phyloP scores from a whole-genome alignment of 2,888 invertebrate species.

The Malacosoma neustria region DNA sequence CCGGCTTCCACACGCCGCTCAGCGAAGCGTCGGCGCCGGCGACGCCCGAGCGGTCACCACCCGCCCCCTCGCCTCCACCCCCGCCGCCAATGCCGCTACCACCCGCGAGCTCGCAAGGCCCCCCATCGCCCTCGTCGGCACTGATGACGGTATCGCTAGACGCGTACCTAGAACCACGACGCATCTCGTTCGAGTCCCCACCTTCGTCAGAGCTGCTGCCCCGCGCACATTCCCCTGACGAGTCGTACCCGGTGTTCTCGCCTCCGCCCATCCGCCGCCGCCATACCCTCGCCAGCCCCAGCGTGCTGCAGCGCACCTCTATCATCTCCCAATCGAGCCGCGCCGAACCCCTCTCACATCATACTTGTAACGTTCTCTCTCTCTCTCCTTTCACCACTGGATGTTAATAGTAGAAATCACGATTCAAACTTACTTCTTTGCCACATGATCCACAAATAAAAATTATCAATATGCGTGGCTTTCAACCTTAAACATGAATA shows the following conservation, averaged over 20 bases:
- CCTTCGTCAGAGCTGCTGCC: slow-evolving; percentile 82
- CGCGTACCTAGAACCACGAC: slow-evolving; percentile 88
- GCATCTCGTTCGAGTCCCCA: slow-evolving; percentile 87
- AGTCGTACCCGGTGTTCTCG: slow-evolving; percentile 89
- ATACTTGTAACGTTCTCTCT: slow-evolving; percentile 85
- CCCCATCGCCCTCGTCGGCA: slow-evolving; percentile 89
- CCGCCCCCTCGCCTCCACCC: slow-evolving; percentile 76
- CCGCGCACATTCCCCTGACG: slow-evolving; percentile 82
- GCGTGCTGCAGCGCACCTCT: slow-evolving; percentile 80
- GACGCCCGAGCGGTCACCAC: slow-evolving; percentile 49
- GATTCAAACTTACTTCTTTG: background rate
- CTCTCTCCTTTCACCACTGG: slow-evolving; percentile 3
- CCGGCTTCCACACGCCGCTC: slow-evolving; percentile 87
- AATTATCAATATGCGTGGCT: too few relatives aligned
- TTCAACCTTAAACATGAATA: too few relatives aligned
- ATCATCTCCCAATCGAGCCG: slow-evolving; percentile 85
- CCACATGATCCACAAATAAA: too few relatives aligned
- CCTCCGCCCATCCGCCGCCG: slow-evolving; percentile 85
- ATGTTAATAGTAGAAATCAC: background rate
- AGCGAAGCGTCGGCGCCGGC: slow-evolving; percentile 70
- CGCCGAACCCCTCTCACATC: slow-evolving; percentile 85
- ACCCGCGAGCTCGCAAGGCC: slow-evolving; percentile 43
- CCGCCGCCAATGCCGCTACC: slow-evolving; percentile 46
- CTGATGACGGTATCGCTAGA: slow-evolving; percentile 89
- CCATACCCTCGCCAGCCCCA: slow-evolving; percentile 69